Conservation (phyloP, 2,888 invertebrate genomes). For the Spilosoma lubricipeda region DNA sequence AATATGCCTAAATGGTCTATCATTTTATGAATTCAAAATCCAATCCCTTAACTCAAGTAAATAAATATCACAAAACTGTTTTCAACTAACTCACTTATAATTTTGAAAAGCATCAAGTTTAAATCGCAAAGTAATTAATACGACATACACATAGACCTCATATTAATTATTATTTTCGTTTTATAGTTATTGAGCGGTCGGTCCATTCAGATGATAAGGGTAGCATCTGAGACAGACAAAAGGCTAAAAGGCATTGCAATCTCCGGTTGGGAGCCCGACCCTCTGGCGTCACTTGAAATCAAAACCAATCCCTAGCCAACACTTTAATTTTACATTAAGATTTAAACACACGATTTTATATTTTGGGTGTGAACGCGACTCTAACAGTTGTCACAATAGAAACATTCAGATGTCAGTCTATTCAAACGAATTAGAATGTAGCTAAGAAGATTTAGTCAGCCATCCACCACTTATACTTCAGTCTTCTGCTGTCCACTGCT, state of each 20-base stretch:
- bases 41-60: no score
- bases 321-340: constrained; percentile 23
- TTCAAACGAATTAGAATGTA: no score
- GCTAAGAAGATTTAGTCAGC: no score
- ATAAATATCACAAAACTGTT: no score
- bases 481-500: no score
- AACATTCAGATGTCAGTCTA: not conserved
- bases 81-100: no score
- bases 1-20: no score
- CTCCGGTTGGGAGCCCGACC: not conserved
- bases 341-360: constrained; percentile 6
- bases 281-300: constrained; percentile 11
- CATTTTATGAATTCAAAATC: no score
- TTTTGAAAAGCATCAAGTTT: not conserved
- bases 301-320: constrained; percentile 20
- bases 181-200: not conserved
- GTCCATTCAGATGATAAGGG: not conserved
- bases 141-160: not conserved
- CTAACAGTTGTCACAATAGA: not conserved
- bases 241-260: constrained; percentile 1
- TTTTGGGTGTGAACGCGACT: not conserved
- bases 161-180: not conserved
- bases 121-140: not conserved
- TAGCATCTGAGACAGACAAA: not conserved
- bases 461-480: no score